Percentiles rank a stretch among this genome's conserved stretches.
Evolutionary conservation across 2,797 vertebrate species (phyloP).

Genomic region (Okamejei kenojei): DNA sequence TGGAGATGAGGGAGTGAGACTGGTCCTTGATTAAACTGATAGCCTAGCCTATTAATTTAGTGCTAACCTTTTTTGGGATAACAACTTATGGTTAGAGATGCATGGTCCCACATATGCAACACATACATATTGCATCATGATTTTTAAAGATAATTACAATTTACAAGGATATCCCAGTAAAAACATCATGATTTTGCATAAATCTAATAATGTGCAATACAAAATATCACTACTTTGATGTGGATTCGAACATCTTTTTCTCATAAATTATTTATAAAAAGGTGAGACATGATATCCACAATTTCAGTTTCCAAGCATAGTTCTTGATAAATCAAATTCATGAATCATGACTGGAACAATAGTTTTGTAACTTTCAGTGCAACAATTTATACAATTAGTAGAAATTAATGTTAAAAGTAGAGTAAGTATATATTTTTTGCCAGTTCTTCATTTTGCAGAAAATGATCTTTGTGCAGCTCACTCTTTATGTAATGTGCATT

Average conservation of each 20-base stretch:
- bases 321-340: background rate
- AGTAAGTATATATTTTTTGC: background rate
- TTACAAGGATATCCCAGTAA: slow-evolving; percentile 1
- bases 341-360: background rate
- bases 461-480: background rate
- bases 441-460: background rate
- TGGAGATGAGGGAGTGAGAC: too few species aligned
- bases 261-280: slow-evolving; percentile 9
- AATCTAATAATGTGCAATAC: slow-evolving; percentile 25
- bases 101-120: background rate
- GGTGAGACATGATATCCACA: background rate
- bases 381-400: slow-evolving; percentile 5
- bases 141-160: slow-evolving; percentile 23
- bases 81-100: background rate
- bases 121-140: background rate
- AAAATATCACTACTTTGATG: slow-evolving; percentile 24
- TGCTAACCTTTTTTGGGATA: background rate
- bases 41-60: background rate
- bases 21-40: too few species aligned
- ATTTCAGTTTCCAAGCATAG: background rate
- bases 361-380: background rate
- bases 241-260: background rate
- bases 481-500: background rate
- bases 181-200: slow-evolving; percentile 9
- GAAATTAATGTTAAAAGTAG: background rate